phyloP scores from a whole-genome alignment of 1,140 invertebrate species.

The Theocolax elegans region DNA sequence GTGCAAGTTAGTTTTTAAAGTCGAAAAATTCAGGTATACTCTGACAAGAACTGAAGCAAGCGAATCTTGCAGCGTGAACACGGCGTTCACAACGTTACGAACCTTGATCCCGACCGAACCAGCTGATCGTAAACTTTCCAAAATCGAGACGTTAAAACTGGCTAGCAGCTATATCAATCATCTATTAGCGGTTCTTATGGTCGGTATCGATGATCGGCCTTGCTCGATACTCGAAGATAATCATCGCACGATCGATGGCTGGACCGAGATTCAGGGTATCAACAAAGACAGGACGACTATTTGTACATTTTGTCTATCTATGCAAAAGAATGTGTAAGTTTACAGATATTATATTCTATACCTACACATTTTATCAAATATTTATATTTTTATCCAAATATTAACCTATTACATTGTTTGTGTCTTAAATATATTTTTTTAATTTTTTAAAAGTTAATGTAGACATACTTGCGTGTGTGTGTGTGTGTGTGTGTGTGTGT shows the following conservation, averaged over 20 bases:
- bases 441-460: too few relatives aligned
- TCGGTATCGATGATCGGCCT: slow-evolving; percentile 66
- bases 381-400: too few relatives aligned
- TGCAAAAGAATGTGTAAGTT: slow-evolving; percentile 5
- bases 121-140: slow-evolving; percentile 89
- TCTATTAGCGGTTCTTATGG: slow-evolving; percentile 78
- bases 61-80: slow-evolving; percentile 82
- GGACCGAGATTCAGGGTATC: slow-evolving; percentile 20
- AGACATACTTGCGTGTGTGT: too few relatives aligned
- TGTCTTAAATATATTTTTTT: too few relatives aligned
- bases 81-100: slow-evolving; percentile 85
- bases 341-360: not conserved
- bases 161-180: slow-evolving; percentile 94
- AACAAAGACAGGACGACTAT: not conserved
- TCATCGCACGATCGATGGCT: slow-evolving; percentile 25
- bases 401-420: too few relatives aligned
- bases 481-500: too few relatives aligned
- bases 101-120: slow-evolving; percentile 93
- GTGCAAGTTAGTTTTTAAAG: not conserved
- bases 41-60: slow-evolving; percentile 43
- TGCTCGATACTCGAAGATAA: slow-evolving; percentile 44
- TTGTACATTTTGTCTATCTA: not conserved
- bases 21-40: slow-evolving; percentile 21
- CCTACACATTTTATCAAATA: too few relatives aligned
- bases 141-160: slow-evolving; percentile 92